Conservation (phyloP, 2,888 invertebrate genomes). For the Drosophila mulleri region DNA sequence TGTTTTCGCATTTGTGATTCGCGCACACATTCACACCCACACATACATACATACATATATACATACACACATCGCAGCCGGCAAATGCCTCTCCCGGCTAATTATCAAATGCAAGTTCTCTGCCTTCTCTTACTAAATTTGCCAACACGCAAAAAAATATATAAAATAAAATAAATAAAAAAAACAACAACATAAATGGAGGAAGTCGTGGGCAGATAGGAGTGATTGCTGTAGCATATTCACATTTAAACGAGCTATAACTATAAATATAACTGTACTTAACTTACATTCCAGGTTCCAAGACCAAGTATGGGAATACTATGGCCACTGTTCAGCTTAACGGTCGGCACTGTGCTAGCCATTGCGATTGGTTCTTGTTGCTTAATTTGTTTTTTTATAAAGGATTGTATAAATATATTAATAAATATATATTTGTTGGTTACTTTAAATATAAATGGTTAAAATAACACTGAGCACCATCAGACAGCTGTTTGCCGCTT, state of each 20-base stretch:
- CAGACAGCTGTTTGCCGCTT: constrained; percentile 66
- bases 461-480: constrained; percentile 34
- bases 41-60: neutral
- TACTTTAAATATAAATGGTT: constrained; percentile 3
- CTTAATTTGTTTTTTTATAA: constrained; percentile 13
- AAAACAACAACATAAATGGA: constrained; percentile 8
- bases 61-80: constrained; percentile 23
- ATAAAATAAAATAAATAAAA: too few relatives aligned
- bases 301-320: constrained; percentile 89
- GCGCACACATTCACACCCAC: neutral
- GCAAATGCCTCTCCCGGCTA: constrained; percentile 49
- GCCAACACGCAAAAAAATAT: neutral
- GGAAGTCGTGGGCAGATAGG: constrained; percentile 17
- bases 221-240: neutral
- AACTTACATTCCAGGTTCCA: constrained; percentile 91
- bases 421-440: neutral
- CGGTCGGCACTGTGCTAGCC: constrained; percentile 83
- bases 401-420: constrained; percentile 22
- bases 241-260: neutral
- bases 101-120: constrained; percentile 43
- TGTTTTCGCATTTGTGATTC: neutral
- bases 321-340: constrained; percentile 87
- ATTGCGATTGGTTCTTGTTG: constrained; percentile 31
- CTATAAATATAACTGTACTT: constrained; percentile 4
- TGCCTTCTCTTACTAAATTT: constrained; percentile 13